These are phyloP conservation scores for Cheilosia vulpina DNA, from an alignment of 2,888 invertebrate species.

Conservation along the genomic window DNA sequence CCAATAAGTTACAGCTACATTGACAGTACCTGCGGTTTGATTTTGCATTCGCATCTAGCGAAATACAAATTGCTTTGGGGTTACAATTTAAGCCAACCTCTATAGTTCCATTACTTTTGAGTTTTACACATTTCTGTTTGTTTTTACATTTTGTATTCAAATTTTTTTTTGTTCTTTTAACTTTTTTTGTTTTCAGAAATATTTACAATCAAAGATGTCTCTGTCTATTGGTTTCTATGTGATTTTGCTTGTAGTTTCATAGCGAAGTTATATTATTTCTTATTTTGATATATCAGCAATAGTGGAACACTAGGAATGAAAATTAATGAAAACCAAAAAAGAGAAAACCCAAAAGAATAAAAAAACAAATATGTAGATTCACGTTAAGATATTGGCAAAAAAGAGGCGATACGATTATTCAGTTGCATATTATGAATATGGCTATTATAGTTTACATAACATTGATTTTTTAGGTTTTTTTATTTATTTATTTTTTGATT, in stretches of 20 bases:
- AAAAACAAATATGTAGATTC: conserved; percentile 35
- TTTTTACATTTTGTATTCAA: conserved; percentile 32
- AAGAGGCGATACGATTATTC: conserved; percentile 74
- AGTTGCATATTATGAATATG: conserved; percentile 72
- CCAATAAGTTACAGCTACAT: conserved; percentile 71
- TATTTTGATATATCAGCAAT: conserved; percentile 65
- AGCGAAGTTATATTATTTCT: conserved; percentile 44
- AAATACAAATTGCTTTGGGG: conserved; percentile 54
- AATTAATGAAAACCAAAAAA: conserved; percentile 36
- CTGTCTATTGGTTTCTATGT: conserved; percentile 33
- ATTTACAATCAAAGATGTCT: conserved; percentile 65
- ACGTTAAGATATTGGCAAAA: conserved; percentile 73
- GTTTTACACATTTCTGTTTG: conserved; percentile 51
- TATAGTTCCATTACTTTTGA: conserved; percentile 64
- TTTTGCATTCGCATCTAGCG: conserved; percentile 58
- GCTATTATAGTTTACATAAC: conserved; percentile 71
- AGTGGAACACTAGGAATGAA: conserved; percentile 65
- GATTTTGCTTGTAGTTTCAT: conserved; percentile 57
- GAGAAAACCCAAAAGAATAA: conserved; percentile 18
- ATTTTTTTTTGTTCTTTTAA: conserved; percentile 38
- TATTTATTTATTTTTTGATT: conserved; percentile 34
- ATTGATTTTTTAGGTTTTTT: conserved; percentile 53
- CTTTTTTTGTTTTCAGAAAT: conserved; percentile 54
- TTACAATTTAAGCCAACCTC: conserved; percentile 76
- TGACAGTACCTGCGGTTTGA: conserved; percentile 69